Conservation (phyloP, 2,113 vertebrate species). For the Mystacornis crossleyi region DNA sequence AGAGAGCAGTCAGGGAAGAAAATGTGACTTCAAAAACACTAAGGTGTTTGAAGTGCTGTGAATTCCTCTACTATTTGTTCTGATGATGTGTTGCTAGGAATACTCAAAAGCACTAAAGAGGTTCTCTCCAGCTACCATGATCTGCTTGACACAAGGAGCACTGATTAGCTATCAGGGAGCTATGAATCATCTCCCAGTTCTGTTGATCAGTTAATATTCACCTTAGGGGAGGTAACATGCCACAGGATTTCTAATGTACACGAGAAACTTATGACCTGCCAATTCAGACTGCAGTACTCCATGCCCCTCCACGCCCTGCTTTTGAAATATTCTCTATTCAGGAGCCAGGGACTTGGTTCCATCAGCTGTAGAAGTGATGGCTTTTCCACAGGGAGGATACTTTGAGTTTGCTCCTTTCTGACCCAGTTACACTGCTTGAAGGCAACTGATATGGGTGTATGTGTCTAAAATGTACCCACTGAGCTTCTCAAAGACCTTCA, state of each 20-base stretch:
- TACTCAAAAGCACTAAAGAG: background rate
- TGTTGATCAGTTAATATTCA: background rate
- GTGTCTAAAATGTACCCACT: background rate
- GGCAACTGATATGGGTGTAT: accelerated
- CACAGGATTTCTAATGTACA: background rate
- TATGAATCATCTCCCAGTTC: background rate
- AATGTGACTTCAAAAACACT: background rate
- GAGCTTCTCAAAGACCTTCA: background rate
- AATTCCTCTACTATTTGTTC: background rate
- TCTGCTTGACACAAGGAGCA: background rate
- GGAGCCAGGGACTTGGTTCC: background rate
- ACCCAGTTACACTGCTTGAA: background rate
- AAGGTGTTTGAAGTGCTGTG: background rate
- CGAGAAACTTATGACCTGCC: background rate
- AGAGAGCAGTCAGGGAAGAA: background rate
- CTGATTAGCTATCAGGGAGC: background rate
- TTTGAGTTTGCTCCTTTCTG: background rate
- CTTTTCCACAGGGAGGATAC: background rate
- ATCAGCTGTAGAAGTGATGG: background rate
- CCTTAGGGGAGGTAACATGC: background rate
- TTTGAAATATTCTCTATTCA: background rate
- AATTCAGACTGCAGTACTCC: background rate
- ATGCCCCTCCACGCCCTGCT: background rate
- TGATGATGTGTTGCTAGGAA: background rate
- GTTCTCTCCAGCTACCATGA: background rate